A percentile compares a stretch with the other conserved stretches of the same genome.
These are phyloP conservation scores for Podabrus alpinus DNA, from an alignment of 2,888 invertebrate genomes.

Conservation along the genomic window DNA sequence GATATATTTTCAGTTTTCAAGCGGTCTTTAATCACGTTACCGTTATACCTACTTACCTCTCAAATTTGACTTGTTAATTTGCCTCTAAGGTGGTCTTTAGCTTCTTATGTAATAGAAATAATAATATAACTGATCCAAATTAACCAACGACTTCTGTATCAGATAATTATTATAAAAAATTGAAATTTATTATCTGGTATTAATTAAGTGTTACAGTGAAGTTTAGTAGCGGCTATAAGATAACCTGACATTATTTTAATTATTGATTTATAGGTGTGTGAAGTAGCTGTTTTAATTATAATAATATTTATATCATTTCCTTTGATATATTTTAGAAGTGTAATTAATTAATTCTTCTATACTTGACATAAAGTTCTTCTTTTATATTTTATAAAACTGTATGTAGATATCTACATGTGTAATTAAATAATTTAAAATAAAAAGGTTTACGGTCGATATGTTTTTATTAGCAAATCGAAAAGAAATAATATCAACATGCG, in stretches of 20 bases:
- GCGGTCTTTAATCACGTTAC: not conserved
- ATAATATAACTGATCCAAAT: not conserved
- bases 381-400: not conserved
- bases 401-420: not conserved
- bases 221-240: not conserved
- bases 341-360: no score
- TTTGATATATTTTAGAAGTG: not conserved
- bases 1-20: constrained; percentile 2
- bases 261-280: not conserved
- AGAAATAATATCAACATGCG: not conserved
- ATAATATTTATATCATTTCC: not conserved
- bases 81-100: not conserved
- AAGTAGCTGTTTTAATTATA: not conserved
- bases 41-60: not conserved
- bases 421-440: not conserved
- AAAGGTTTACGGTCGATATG: not conserved
- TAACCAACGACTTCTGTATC: not conserved
- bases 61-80: not conserved
- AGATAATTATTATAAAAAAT: not conserved
- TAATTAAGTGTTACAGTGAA: not conserved
- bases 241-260: not conserved
- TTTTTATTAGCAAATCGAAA: not conserved
- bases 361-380: not conserved
- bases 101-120: not conserved
- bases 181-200: not conserved